Conservation (phyloP, 1,140 invertebrate species). For the Telenomus remus region DNA sequence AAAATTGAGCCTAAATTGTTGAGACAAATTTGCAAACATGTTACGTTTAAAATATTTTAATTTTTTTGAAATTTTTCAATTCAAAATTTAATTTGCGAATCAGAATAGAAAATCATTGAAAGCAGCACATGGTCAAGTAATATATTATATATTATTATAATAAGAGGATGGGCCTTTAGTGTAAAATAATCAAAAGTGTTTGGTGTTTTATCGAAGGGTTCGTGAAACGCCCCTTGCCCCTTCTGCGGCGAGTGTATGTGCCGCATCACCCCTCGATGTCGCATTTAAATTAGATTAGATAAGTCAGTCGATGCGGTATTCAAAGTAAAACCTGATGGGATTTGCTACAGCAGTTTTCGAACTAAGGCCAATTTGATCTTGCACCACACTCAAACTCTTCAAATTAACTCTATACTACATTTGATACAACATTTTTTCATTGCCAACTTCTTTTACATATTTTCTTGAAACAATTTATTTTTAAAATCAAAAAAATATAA, state of each 20-base stretch:
- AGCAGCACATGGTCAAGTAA: not conserved
- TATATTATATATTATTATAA: constrained; percentile 50
- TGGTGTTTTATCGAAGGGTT: constrained; percentile 17
- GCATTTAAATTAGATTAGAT: constrained; percentile 72
- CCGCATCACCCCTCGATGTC: constrained; percentile 43
- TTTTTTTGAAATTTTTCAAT: too few species aligned
- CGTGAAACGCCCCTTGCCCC: constrained; percentile 5
- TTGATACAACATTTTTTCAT: too few species aligned
- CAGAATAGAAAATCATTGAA: too few species aligned
- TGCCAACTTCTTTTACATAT: too few species aligned
- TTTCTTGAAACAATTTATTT: too few species aligned
- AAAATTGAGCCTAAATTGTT: too few species aligned
- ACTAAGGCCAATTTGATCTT: too few species aligned
- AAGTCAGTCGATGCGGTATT: constrained; percentile 75
- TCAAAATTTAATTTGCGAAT: too few species aligned
- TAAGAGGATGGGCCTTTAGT: constrained; percentile 22
- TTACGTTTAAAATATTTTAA: too few species aligned
- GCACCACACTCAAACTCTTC: constrained; percentile 4
- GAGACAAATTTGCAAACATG: too few species aligned
- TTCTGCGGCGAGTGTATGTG: constrained; percentile 14
- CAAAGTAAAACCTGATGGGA: constrained; percentile 71
- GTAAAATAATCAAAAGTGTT: constrained; percentile 46
- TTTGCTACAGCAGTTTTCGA: constrained; percentile 54
- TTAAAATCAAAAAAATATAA: too few species aligned
- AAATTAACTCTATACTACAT: constrained; percentile 5